Evolutionary conservation across 92 coral and sea anemone genomes (phyloP), one percentile per base, ranked within the genome.

Genomic region (Anthopleura xanthogrammica): DNA sequence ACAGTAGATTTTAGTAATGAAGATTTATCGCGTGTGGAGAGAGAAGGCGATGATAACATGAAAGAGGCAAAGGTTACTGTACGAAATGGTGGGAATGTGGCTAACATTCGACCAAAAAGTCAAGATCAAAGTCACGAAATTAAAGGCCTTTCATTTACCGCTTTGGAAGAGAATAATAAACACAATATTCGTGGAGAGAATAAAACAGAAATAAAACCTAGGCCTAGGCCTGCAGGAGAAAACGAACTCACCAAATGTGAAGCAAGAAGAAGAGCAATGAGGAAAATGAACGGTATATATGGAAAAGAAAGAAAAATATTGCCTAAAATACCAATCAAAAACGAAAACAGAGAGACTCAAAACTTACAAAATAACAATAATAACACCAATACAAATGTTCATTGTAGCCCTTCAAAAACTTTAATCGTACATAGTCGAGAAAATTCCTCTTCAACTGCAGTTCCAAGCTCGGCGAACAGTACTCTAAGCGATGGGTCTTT

Each of bases 1-100:
- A 85, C 79, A 23, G 89, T 88, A 14, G 93, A 90, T 60, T 83
- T 87, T 56, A 72, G 77, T 1, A 83, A 75, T 50, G 84, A 71
- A 6, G 43, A 52, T 8, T 60, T 71, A 74, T 79, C 64, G 40
- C 57, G 14, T 58, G 83, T 3, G 4, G 52, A 23, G 4, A 55
- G 17, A 20, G 64, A 68, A 4, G 84, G 23, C 5, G 76, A 54
- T 10, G 73, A 29, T 17, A 19, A 22, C 29, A 6, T 20, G 29
- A n/a, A 20, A 17, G 55, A 23, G 71, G 74, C 68, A 82, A 41
- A 48, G 62, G 50, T 54, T 54, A 54, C 58, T 11, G 16, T 3
- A 54, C 1, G 58, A 54, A 54, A 54, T 54, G 58, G 58, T 6
- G 58, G 14, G 58, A 54, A 54, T 54, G 14, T 54, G 16, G 2